These are phyloP conservation scores for Eidolon helvum DNA, from an alignment of 2,113 vertebrate genomes.

Conservation along the genomic window DNA sequence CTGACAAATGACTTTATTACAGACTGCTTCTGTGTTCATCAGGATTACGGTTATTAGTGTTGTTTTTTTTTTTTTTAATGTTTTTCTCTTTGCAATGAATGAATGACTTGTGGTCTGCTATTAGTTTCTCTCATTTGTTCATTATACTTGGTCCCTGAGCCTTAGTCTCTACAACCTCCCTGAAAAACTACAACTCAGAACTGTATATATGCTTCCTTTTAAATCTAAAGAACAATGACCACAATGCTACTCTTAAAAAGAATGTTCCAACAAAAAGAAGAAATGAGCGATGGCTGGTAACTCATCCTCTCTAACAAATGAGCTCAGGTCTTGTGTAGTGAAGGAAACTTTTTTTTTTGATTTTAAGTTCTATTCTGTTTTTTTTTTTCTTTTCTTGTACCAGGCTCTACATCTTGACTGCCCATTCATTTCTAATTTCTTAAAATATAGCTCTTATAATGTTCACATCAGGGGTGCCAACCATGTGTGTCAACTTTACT, in stretches of 20 bases:
- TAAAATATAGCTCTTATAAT: neutral
- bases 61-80: neutral
- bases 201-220: neutral
- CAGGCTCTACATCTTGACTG: neutral
- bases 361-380: neutral
- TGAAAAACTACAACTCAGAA: neutral
- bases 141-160: neutral
- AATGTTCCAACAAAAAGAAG: neutral
- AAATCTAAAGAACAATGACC: neutral
- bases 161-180: neutral
- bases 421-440: neutral
- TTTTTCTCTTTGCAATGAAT: neutral
- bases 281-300: neutral
- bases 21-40: neutral
- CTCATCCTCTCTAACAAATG: neutral
- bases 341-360: neutral
- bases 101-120: neutral
- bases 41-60: neutral
- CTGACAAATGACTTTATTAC: neutral
- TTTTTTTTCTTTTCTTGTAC: neutral
- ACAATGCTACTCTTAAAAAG: neutral
- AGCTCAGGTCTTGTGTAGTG: neutral
- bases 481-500: neutral
- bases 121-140: neutral
- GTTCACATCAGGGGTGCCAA: neutral